Conservation (phyloP, 2,113 vertebrate genomes). For the Hydrochoerus hydrochaeris region DNA sequence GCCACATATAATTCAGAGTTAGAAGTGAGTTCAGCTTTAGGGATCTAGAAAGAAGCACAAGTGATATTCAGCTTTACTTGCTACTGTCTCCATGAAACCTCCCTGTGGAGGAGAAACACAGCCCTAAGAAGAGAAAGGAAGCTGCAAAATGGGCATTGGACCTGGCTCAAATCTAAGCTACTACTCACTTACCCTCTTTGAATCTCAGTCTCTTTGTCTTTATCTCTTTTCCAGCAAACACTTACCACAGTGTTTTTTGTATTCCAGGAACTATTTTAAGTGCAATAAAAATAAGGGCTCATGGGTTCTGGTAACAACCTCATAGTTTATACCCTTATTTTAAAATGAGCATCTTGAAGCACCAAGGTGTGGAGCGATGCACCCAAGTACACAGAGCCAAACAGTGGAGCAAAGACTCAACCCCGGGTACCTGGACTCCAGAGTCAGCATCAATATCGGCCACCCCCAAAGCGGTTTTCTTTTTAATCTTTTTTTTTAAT, state of each 20-base stretch:
- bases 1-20: neutral
- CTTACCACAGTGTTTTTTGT: neutral
- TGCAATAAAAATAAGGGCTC: neutral
- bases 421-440: neutral
- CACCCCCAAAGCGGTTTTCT: neutral
- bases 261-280: neutral
- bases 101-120: neutral
- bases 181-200: neutral
- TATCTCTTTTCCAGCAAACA: neutral
- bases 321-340: neutral
- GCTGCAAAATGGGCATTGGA: too few relatives aligned
- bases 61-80: neutral
- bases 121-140: neutral
- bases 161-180: neutral
- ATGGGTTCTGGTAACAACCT: neutral
- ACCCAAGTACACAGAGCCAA: neutral
- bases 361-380: neutral
- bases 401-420: neutral
- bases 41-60: neutral
- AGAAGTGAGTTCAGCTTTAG: neutral
- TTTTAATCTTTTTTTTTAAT: too few relatives aligned
- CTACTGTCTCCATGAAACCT: neutral
- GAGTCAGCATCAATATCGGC: neutral
- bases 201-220: neutral
- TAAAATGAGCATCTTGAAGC: neutral